These are phyloP conservation scores for Scaeva pyrastri DNA, from an alignment of 2,888 invertebrate genomes.

Conservation along the genomic window DNA sequence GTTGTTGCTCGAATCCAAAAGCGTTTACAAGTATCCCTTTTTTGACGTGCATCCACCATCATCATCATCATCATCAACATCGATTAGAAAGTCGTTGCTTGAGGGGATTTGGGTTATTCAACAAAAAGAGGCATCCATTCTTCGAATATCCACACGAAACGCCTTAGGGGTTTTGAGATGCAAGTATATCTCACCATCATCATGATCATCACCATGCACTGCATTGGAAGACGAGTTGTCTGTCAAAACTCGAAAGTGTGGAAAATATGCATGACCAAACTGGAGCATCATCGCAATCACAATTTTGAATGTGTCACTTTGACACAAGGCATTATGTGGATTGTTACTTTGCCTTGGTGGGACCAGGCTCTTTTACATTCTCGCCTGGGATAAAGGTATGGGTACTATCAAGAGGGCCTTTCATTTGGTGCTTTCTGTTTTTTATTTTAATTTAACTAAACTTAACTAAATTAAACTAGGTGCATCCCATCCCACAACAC, in stretches of 20 bases:
- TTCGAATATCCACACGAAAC: background rate
- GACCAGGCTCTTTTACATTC: background rate
- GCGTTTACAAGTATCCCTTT: background rate
- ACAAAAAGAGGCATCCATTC: background rate
- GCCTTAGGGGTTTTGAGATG: background rate
- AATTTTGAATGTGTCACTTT: background rate
- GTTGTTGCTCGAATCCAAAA: background rate
- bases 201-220: too few species aligned
- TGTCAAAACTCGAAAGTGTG: background rate
- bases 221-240: too few species aligned
- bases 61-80: background rate
- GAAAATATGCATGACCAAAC: background rate
- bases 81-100: constrained; percentile 18
- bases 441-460: too few species aligned
- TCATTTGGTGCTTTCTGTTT: too few species aligned
- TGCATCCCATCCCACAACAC: too few species aligned
- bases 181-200: background rate
- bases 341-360: background rate
- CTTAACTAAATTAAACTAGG: too few species aligned
- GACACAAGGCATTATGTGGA: background rate
- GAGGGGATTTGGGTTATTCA: background rate
- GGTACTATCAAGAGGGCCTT: too few species aligned
- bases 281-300: constrained; percentile 6
- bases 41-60: constrained; percentile 5
- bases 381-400: background rate